Evolutionary conservation across 2,797 vertebrate species (phyloP).

Genomic region (Sternotherus odoratus): DNA sequence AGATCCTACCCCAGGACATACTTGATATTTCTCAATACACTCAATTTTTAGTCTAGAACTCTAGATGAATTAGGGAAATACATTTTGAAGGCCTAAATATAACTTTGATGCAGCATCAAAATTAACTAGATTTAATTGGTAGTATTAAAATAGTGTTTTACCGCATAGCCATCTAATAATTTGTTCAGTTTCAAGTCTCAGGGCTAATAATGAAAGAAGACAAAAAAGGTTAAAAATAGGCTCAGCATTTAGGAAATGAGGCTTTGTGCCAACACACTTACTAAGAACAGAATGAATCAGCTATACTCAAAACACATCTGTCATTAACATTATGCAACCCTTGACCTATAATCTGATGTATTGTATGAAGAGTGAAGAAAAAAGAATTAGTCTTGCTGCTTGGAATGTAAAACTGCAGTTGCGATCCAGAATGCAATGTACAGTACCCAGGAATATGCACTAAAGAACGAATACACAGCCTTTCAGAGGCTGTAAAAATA

Average conservation of each 20-base stretch:
- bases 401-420: background rate
- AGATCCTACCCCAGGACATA: background rate
- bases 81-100: background rate
- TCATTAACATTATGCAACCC: background rate
- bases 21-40: background rate
- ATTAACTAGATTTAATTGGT: background rate
- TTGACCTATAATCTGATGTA: background rate
- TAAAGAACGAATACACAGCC: background rate
- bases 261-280: background rate
- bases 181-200: background rate
- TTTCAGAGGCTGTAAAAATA: background rate
- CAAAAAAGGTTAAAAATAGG: background rate
- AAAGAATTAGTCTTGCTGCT: background rate
- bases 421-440: background rate
- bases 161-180: background rate
- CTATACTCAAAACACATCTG: background rate
- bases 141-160: background rate
- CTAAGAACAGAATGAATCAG: background rate
- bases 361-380: background rate
- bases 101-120: background rate
- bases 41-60: background rate
- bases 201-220: background rate
- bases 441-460: background rate
- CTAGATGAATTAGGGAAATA: background rate
- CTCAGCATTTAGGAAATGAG: rapidly evolving